Percentiles rank a stretch among this genome's conserved stretches.
These are phyloP conservation scores for Opisthocomus hoazin DNA, from an alignment of 2,113 vertebrate genomes.

Conservation along the genomic window DNA sequence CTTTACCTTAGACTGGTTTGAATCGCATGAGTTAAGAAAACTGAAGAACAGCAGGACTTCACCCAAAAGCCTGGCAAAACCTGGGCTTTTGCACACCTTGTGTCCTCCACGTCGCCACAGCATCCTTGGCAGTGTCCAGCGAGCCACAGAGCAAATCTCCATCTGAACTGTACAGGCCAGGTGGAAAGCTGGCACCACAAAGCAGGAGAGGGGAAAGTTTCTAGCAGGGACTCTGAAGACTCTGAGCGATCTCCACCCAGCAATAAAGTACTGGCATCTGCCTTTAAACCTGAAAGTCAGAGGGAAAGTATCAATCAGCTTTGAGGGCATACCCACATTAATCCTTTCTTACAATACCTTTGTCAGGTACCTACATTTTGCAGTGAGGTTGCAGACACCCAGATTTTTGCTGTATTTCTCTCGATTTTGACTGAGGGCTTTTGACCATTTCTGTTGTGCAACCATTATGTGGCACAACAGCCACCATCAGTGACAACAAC, in stretches of 20 bases:
- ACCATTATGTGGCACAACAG: not conserved
- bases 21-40: not conserved
- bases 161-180: fast-evolving
- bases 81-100: not conserved
- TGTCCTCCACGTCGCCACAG: not conserved
- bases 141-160: not conserved
- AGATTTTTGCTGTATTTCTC: not conserved
- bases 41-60: not conserved
- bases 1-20: not conserved
- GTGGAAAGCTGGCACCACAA: not conserved
- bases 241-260: not conserved
- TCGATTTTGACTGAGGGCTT: not conserved
- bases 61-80: not conserved
- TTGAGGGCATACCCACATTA: not conserved
- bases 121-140: not conserved
- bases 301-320: not conserved
- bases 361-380: not conserved
- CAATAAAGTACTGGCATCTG: fast-evolving
- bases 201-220: not conserved
- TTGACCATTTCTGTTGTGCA: not conserved
- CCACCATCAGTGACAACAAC: not conserved
- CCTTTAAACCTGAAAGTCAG: not conserved
- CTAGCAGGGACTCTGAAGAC: not conserved
- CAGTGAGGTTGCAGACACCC: not conserved
- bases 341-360: not conserved